Base-by-base conservation (phyloP, 1,140 invertebrate genomes). In the Dendroctonus ponderosae region DNA sequence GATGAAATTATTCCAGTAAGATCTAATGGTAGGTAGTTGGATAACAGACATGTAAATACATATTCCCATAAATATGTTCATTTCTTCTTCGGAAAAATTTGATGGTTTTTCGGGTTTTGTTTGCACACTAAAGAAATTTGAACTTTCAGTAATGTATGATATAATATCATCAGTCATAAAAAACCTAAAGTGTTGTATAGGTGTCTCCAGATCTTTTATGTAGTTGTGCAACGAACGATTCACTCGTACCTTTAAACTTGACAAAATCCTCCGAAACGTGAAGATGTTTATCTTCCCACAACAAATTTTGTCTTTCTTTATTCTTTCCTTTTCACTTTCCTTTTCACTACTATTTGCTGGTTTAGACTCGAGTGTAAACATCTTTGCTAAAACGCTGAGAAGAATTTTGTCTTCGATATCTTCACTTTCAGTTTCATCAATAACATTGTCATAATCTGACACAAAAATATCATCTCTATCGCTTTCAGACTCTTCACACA, bases 31-130 rank as follows among this genome's bases (percentile, higher is more conserved):
- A 9, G 61, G 61, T 3, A 68, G 38, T 38, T 52, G 52, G 49
- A 68, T 68, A 41, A 68, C 12, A 12, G 61, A 68, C 37, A 49
- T 54, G 41, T 56, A 68, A 51, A 63, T 42, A 15, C 26, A 42
- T 50, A 63, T 68, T 41, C 51, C 66, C 1, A 56, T 63, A 50
- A 68, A 68, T 39, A 63, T 59, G 26, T 42, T 11, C 39, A 68
- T 68, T 57, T 68, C 66, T 9, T 26, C 46, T 6, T 40, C 40
- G 43, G 54, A 44, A 63, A 63, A 46, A 39, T 63, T 56, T 4
- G 53, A 42, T 8, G 66, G 49, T 50, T 68, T 68, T 8, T 56
- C n/a, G 11, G 66, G 66, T 9, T 44, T 41, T 12, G 40, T 7
- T 26, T 66, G 64, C 11, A 66, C 56, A 7, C 15, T 26, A 48